A percentile compares a stretch with the other conserved stretches of the same genome.
phyloP scores from a whole-genome alignment of 1,140 invertebrate genomes.

The Danaus melanippus region DNA sequence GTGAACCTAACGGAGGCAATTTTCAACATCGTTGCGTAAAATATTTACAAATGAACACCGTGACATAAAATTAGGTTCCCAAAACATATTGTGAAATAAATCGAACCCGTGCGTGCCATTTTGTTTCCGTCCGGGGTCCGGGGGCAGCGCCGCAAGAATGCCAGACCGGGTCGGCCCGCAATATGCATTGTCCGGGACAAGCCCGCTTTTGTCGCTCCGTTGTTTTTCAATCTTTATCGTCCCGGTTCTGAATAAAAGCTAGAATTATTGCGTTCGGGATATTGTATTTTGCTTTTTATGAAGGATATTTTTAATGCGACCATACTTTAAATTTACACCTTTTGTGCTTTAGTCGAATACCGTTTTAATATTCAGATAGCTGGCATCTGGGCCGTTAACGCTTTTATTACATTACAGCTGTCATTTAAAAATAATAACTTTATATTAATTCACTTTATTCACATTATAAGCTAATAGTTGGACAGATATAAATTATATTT shows the following conservation, averaged over 20 bases:
- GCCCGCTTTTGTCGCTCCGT: conserved; percentile 8
- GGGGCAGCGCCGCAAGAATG: neutral
- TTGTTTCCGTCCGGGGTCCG: conserved; percentile 1
- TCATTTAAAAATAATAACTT: no score
- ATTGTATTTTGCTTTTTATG: conserved; percentile 9
- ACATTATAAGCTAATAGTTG: no score
- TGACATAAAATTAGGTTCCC: conserved; percentile 4
- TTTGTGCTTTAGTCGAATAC: conserved; percentile 5
- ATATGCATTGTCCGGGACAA: conserved; percentile 13
- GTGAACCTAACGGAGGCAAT: neutral
- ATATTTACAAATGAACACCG: no score
- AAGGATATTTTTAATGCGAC: conserved; percentile 5
- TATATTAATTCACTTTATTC: no score
- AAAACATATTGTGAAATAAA: conserved; percentile 10
- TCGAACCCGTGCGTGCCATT: conserved; percentile 2
- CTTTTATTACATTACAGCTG: no score
- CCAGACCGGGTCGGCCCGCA: neutral
- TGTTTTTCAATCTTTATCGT: conserved; percentile 11
- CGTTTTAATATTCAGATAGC: conserved; percentile 6
- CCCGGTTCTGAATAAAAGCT: conserved; percentile 5
- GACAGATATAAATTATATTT: no score
- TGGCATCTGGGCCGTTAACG: no score
- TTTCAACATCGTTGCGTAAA: neutral
- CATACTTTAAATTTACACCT: conserved; percentile 2
- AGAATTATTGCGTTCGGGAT: conserved; percentile 11